Conservation (phyloP, 2,888 invertebrate species). For the Callinectes sapidus region DNA sequence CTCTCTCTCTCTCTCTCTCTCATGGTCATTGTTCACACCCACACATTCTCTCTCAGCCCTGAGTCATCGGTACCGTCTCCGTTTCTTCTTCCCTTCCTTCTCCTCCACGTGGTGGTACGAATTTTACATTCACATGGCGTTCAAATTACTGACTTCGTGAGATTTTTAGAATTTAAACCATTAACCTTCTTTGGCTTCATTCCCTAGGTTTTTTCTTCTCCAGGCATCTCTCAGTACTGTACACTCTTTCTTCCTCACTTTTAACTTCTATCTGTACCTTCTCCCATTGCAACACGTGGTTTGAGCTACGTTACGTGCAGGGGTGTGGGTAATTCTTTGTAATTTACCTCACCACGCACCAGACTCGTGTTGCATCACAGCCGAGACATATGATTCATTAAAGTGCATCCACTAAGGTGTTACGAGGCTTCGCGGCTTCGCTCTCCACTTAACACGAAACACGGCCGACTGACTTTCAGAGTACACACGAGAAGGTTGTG, state of each 20-base stretch:
- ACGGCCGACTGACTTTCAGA: not conserved
- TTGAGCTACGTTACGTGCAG: not conserved
- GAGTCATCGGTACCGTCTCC: not conserved
- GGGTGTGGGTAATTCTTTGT: not conserved
- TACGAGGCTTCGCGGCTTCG: not conserved
- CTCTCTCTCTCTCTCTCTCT: slow-evolving; percentile 8
- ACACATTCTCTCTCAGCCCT: not conserved
- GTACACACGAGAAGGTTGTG: not conserved
- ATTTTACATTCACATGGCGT: not conserved
- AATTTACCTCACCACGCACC: not conserved
- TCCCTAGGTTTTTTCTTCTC: not conserved
- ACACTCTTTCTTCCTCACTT: slow-evolving; percentile 3
- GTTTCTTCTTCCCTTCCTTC: not conserved
- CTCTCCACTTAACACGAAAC: slow-evolving; percentile 18
- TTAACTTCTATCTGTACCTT: not conserved
- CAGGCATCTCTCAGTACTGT: not conserved
- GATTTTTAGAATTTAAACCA: not conserved
- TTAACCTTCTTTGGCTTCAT: slow-evolving; percentile 13
- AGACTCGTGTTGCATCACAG: slow-evolving; percentile 15
- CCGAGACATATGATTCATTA: slow-evolving; percentile 4
- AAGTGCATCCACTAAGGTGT: not conserved
- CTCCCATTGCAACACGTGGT: not conserved
- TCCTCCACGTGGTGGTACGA: not conserved
- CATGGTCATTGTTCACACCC: not conserved
- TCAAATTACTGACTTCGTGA: not conserved